Evolutionary conservation across 53 echinoderm and acorn worm species (phyloP).

Genomic region (Zoroaster sp.): DNA sequence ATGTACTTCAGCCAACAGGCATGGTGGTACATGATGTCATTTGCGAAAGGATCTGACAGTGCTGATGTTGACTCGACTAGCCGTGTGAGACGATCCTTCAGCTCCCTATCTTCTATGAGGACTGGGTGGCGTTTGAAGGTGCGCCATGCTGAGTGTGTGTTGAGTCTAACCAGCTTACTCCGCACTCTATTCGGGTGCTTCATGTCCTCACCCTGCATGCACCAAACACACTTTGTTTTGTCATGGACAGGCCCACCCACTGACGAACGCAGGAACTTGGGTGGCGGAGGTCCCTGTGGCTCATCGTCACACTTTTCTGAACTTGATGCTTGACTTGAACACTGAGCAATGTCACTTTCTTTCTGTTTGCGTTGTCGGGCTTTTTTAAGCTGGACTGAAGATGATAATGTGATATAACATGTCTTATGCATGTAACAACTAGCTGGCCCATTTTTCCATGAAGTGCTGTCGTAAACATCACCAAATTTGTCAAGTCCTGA

Average conservation of each 20-base stretch:
- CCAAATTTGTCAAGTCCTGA: conserved; percentile 33
- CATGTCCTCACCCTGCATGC: conserved; percentile 36
- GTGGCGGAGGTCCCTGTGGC: not conserved
- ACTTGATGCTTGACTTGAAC: too few species aligned
- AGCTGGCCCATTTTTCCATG: conserved; percentile 9
- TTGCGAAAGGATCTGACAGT: conserved; percentile 42
- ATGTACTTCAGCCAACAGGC: conserved; percentile 49
- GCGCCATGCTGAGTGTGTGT: conserved; percentile 42
- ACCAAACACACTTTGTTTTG: conserved; percentile 48
- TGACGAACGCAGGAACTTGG: conserved; percentile 15
- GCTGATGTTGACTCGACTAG: conserved; percentile 31
- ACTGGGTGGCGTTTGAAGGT: conserved; percentile 34
- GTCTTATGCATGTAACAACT: not conserved
- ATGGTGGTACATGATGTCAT: conserved; percentile 55
- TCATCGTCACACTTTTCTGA: not conserved
- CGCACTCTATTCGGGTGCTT: not conserved
- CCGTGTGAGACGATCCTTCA: not conserved
- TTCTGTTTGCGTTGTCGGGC: conserved; percentile 40
- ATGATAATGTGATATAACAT: conserved; percentile 36
- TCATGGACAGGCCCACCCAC: conserved; percentile 54
- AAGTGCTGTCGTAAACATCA: not conserved
- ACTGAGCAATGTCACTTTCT: not conserved
- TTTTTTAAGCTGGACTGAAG: not conserved
- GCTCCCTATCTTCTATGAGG: conserved; percentile 25
- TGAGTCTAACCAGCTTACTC: not conserved